Evolutionary conservation across 2,113 vertebrate species (phyloP), one percentile per base, ranked within the genome.

Genomic region (Lucifuga dentata): DNA sequence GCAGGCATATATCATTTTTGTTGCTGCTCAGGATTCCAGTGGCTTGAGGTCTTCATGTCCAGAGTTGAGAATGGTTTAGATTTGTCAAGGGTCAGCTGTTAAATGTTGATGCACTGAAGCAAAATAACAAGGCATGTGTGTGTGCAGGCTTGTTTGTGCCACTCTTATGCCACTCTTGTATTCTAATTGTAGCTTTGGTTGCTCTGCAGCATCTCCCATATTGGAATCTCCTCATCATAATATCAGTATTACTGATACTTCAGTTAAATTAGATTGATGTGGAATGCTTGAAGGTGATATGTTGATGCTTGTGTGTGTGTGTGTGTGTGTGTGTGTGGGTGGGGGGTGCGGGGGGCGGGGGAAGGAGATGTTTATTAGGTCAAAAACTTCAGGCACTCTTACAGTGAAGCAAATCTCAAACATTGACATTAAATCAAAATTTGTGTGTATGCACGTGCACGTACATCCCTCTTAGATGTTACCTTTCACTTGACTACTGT

Each of bases 401-500:
- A 9, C 8, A 11, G 13, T 38, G 26, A 40, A 9, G n/a, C 21
- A 74, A 50, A 74, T 21, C 2, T 41, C 23, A 2, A 53, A 52
- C 9, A 20, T 36, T 35, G 35, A 5, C 11, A 29, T 36, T 49
- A 32, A 56, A 49, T 26, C 17, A 16, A 38, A 46, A 23, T 23
- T 1, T 33, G 32, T 3, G 29, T 19, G 45, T 66, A 60, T 39
- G 11, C n/a, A n/a, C n/a, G n/a, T n/a, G n/a, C n/a, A n/a, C n/a
- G n/a, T n/a, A n/a, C n/a, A n/a, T n/a, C n/a, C n/a, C n/a, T n/a
- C 36, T 29, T 35, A 39, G 64, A 45, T 55, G 24, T 41, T 46
- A 44, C 11, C n/a, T 69, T 67, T 80, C 2, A 46, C 72, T 58
- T 59, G 35, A 32, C 39, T 38, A 32, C 46, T 19, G 5, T 52